Evolutionary conservation across 2,888 invertebrate species (phyloP).

Genomic region (Leucophora obtusa): DNA sequence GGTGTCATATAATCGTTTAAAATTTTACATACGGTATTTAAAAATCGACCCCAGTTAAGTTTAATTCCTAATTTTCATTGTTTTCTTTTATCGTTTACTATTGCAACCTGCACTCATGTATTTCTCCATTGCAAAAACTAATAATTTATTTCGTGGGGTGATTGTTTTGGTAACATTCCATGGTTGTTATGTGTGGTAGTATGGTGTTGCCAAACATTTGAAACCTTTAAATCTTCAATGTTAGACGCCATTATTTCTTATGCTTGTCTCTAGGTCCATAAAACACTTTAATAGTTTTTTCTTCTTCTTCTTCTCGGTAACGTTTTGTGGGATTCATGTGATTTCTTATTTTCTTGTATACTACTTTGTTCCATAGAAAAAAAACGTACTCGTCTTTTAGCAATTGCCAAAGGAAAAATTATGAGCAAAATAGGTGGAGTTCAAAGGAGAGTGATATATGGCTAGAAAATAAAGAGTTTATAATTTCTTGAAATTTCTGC

Average conservation of each 20-base stretch:
- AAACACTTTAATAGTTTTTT: constrained; percentile 78
- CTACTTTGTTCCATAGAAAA: constrained; percentile 6
- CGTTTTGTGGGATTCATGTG: constrained; percentile 44
- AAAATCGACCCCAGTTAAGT: no score
- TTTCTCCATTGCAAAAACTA: constrained; percentile 23
- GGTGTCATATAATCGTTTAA: no score
- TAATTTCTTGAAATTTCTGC: constrained; percentile 7
- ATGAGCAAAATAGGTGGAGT: constrained; percentile 54
- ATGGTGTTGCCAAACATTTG: constrained; percentile 64
- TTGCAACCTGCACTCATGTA: constrained; percentile 42
- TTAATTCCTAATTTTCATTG: constrained; percentile 13
- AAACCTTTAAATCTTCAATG: constrained; percentile 70
- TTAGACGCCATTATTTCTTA: constrained; percentile 76
- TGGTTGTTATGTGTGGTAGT: constrained; percentile 9
- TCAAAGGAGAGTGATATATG: constrained; percentile 49
- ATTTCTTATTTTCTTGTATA: constrained; percentile 22
- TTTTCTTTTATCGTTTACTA: constrained; percentile 24
- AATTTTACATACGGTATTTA: no score
- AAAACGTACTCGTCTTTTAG: constrained; percentile 25
- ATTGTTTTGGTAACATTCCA: not conserved
- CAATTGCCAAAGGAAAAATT: constrained; percentile 54
- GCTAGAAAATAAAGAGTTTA: constrained; percentile 42
- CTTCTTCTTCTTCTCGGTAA: constrained; percentile 33
- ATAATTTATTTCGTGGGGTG: constrained; percentile 35
- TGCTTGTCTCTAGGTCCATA: constrained; percentile 77